Evolutionary conservation across 1,140 invertebrate species (phyloP), one percentile per base, ranked within the genome.

Genomic region (Contarinia nasturtii): DNA sequence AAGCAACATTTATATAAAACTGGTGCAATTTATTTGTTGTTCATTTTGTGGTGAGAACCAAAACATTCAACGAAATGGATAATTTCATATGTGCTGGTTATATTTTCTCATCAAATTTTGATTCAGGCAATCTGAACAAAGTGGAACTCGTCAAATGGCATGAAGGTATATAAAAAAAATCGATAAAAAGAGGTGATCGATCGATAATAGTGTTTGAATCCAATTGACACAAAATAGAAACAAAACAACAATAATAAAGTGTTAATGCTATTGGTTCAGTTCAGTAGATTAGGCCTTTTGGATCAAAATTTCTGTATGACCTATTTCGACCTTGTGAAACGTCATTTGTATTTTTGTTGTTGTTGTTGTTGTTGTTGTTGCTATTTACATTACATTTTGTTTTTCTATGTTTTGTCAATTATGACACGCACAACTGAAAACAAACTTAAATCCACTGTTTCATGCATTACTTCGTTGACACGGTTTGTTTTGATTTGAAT

Each of bases 101-200:
- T 65, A 65, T 68, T 52, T 84, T 87, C 67, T 74, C 75, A 53
- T 78, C 81, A 54, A 76, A 81, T 64, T 89, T 91, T 71, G 87
- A 91, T 63, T 91, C 87, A 21, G 84, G 85, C 33, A 91, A 91
- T 71, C 68, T 90, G 51, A 76, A 76, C 33, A 74, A 71, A 60
- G 85, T 87, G 38, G 84, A 87, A 60, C 63, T 68, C 53, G 72
- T 80, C 34, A 67, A 68, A 44, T 52, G 57, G 50, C 53, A 52
- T 56, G 57, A 61, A 53, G 57, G 66, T 66, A 53, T 50, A 49
- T 55, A 21, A 2, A 27, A 27, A 27, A 10, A 10, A 10, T 27
- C 27, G 27, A 27, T 27, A 27, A 10, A 27, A 40, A 40, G 3
- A 4, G 12, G 17, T 15, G 14, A 5, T 18, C 14, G 37, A 15